Percentiles rank a stretch among this genome's conserved stretches.
These are phyloP conservation scores for Matsumyia berberina DNA, from an alignment of 2,888 invertebrate species.

Conservation along the genomic window DNA sequence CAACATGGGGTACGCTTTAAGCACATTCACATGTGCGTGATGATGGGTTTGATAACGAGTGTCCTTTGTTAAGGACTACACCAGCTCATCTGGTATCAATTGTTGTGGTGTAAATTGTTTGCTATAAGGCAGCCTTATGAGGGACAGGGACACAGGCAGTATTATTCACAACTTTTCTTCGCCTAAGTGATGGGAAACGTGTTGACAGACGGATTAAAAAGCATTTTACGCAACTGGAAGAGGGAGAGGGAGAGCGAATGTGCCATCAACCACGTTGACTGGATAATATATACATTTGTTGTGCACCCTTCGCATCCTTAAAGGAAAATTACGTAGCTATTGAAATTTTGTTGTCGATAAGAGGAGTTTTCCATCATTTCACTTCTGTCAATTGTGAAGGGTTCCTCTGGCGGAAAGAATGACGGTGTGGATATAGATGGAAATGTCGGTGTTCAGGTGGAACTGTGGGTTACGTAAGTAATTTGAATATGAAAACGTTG, in stretches of 20 bases:
- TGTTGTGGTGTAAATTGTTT: constrained; percentile 71
- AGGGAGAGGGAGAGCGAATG: neutral
- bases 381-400: constrained; percentile 52
- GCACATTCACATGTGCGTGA: constrained; percentile 59
- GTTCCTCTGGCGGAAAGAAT: neutral
- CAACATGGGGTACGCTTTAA: constrained; percentile 53
- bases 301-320: constrained; percentile 14
- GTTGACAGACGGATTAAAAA: constrained; percentile 71
- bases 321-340: constrained; percentile 52
- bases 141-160: too few relatives aligned
- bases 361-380: constrained; percentile 43
- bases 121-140: neutral
- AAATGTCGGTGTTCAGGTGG: constrained; percentile 24
- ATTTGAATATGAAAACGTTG: constrained; percentile 56
- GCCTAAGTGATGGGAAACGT: constrained; percentile 58
- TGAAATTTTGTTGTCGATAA: constrained; percentile 39
- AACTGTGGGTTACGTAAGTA: constrained; percentile 21
- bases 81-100: constrained; percentile 75
- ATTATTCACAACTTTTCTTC: constrained; percentile 10
- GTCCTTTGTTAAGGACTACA: constrained; percentile 70
- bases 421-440: neutral
- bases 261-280: neutral
- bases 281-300: constrained; percentile 2
- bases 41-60: constrained; percentile 69
- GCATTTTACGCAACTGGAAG: constrained; percentile 20